A percentile compares a stretch with the other conserved stretches of the same genome.
These are phyloP conservation scores for Cremastobaeus sp. DNA, from an alignment of 2,888 invertebrate species.

Conservation along the genomic window DNA sequence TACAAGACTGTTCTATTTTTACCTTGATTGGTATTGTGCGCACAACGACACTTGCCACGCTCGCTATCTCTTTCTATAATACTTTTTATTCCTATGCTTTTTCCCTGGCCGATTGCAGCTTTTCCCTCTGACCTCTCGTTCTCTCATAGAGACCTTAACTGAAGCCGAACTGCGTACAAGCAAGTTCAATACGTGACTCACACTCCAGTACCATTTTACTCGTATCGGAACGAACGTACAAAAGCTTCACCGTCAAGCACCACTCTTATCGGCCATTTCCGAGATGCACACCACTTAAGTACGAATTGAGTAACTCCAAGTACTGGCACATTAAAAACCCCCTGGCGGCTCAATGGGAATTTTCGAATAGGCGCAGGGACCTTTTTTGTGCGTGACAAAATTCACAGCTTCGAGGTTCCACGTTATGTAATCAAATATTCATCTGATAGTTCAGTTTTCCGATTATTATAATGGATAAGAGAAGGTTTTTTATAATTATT, in stretches of 20 bases:
- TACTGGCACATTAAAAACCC: conserved; percentile 59
- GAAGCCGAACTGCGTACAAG: conserved; percentile 48
- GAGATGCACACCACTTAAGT: conserved; percentile 63
- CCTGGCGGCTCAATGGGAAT: conserved; percentile 51
- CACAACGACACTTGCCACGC: conserved; percentile 29
- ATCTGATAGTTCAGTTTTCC: no score
- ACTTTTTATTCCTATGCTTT: neutral
- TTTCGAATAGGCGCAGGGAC: conserved; percentile 52
- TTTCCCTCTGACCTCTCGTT: conserved; percentile 51
- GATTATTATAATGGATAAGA: no score
- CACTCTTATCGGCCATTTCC: conserved; percentile 66
- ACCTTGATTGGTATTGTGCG: conserved; percentile 55
- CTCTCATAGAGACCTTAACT: conserved; percentile 59
- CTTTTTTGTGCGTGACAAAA: conserved; percentile 40
- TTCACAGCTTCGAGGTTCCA: conserved; percentile 24
- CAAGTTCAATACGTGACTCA: conserved; percentile 59
- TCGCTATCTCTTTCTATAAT: conserved; percentile 21
- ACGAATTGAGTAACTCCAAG: conserved; percentile 59
- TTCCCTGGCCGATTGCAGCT: neutral
- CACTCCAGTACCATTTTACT: conserved; percentile 52
- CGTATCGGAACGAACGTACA: conserved; percentile 62
- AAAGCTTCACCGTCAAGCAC: conserved; percentile 64
- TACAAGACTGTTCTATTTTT: conserved; percentile 50
- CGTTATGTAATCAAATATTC: no score
- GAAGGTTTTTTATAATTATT: no score